phyloP scores from a whole-genome alignment of 2,797 vertebrate species.

The Steatocranus sp. region DNA sequence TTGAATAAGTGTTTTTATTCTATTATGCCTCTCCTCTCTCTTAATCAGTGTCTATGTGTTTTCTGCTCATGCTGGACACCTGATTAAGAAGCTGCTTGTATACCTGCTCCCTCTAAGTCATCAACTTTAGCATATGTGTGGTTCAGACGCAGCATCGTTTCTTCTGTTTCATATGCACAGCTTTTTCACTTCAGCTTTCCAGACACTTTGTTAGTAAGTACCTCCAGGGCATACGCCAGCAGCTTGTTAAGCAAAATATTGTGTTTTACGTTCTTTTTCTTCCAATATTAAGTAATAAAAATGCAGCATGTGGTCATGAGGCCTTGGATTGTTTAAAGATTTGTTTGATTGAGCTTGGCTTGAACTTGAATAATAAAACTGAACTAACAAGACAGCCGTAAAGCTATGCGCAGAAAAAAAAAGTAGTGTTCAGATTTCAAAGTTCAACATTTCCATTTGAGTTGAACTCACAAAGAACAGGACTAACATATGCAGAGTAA shows the following conservation, averaged over 20 bases:
- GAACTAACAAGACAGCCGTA: not conserved
- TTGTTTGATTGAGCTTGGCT: not conserved
- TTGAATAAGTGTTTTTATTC: not conserved
- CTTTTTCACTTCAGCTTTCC: not conserved
- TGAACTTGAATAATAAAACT: not conserved
- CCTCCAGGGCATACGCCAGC: not conserved
- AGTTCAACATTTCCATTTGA: not conserved
- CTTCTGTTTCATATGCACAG: not conserved
- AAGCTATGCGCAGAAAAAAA: not conserved
- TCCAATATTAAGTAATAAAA: not conserved
- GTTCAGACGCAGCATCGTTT: not conserved
- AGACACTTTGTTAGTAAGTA: not conserved
- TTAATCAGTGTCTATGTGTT: not conserved
- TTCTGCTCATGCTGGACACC: not conserved
- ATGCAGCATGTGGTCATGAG: not conserved
- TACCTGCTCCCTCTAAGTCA: not conserved
- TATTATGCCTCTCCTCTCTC: not conserved
- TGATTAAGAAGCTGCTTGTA: constrained; percentile 2
- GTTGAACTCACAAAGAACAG: not conserved
- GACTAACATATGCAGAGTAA: not conserved
- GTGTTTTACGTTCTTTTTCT: not conserved
- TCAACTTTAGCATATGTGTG: not conserved
- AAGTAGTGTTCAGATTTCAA: not conserved
- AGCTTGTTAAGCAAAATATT: not conserved
- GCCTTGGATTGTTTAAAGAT: not conserved